Base-by-base conservation (phyloP, 1,140 invertebrate species). In the Drosophila quadrilineata region DNA sequence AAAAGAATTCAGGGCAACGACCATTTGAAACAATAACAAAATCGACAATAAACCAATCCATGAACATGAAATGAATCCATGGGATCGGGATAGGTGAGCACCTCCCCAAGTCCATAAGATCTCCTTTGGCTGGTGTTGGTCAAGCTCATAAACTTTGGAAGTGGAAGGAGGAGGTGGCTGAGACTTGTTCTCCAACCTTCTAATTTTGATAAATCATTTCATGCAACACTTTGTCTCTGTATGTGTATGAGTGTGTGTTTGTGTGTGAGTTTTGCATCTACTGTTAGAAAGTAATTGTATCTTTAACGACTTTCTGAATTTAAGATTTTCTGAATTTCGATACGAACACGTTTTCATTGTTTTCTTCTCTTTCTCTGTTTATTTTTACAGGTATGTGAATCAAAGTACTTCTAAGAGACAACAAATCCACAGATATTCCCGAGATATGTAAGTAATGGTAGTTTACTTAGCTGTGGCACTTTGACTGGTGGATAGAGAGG, bases 311-410 rank as follows among this genome's bases (percentile, higher is more conserved):
- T 31, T 6, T 35, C 9, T 10, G 12, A 3, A 21, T 28, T 28
- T 28, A 26, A 50, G 62, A 59, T 65, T 65, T 35, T 33, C 26
- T 38, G 41, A 24, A 24, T 22, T 40, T 24, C 12, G 19, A 41
- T 33, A 26, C 33, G 29, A 64, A 40, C 12, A 3, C 38, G 16
- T 40, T 22, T 26, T 46, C 35, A 48, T 56, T 48, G 41, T 33
- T n/a, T 38, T 64, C 21, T 50, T 8, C 35, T 16, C 53, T 26
- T 24, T 62, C 57, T 49, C 48, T 31, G 19, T 57, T 24, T 66
- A 49, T 5, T 67, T 67, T n/a, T n/a, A 2, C 57, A 67, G 64
- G 64, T 62, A 67, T 31, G 64, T 62, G 21, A 21, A 33, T 14
- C 9, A 14, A 26, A 31, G 22, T 14, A 19, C 35, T 53, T 26